Evolutionary conservation across 2,888 invertebrate species (phyloP).

Genomic region (Cistogaster globosa): DNA sequence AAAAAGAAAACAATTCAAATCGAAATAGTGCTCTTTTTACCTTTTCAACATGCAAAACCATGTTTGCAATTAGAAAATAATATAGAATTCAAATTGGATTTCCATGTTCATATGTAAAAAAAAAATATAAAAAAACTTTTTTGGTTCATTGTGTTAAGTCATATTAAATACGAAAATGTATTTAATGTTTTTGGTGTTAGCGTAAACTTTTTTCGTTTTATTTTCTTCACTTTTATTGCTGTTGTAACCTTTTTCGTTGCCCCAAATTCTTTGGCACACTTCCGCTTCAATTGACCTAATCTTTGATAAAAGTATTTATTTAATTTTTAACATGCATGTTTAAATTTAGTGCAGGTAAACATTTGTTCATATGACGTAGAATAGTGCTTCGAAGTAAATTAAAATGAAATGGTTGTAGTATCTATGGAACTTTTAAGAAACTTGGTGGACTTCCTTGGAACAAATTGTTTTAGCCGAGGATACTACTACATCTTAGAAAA

Average conservation of each 20-base stretch:
- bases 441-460: no score
- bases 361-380: not conserved
- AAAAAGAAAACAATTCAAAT: not conserved
- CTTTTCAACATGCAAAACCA: constrained; percentile 57
- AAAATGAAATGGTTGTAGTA: no score
- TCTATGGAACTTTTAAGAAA: no score
- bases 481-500: no score
- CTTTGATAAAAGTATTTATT: constrained; percentile 16
- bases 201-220: constrained; percentile 17
- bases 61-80: constrained; percentile 52
- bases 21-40: constrained; percentile 8
- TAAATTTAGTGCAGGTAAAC: not conserved
- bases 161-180: not conserved
- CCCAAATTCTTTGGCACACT: constrained; percentile 62
- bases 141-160: constrained; percentile 14
- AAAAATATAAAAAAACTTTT: not conserved
- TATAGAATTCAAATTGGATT: constrained; percentile 43
- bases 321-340: not conserved
- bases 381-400: no score
- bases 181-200: constrained; percentile 31
- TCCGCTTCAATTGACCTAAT: constrained; percentile 57
- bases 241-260: constrained; percentile 21
- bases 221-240: not conserved
- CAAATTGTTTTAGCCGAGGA: no score
- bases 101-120: not conserved